These are phyloP conservation scores for Lottia scabra DNA, from an alignment of 2,888 invertebrate genomes.

Conservation along the genomic window DNA sequence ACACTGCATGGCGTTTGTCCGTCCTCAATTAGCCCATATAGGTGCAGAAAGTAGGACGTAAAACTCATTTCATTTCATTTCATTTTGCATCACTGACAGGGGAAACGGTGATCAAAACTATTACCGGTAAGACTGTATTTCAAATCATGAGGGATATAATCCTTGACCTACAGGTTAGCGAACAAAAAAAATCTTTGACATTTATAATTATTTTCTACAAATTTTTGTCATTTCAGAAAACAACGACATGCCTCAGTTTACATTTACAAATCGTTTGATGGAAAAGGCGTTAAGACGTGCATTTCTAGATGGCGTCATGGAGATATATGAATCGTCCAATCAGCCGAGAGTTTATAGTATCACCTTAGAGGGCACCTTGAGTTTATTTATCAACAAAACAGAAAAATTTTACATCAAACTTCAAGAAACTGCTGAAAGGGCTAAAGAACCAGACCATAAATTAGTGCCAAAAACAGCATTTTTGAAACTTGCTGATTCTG, in stretches of 20 bases:
- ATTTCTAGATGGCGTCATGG: constrained; percentile 37
- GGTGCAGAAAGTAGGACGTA: too few species aligned
- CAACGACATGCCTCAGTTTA: constrained; percentile 29
- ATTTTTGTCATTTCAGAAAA: background rate
- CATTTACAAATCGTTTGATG: constrained; percentile 34
- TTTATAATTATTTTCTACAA: too few species aligned
- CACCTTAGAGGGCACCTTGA: constrained; percentile 34
- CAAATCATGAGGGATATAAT: too few species aligned
- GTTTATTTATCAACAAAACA: constrained; percentile 34
- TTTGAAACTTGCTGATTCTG: background rate
- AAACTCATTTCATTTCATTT: too few species aligned
- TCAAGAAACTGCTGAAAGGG: constrained; percentile 37
- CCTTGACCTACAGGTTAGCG: too few species aligned
- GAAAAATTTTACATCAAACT: constrained; percentile 33
- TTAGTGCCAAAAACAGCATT: background rate
- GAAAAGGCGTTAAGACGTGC: constrained; percentile 35
- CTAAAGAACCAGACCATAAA: constrained; percentile 22
- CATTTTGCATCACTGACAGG: too few species aligned
- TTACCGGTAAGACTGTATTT: too few species aligned
- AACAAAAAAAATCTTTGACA: too few species aligned
- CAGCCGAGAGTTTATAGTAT: constrained; percentile 31
- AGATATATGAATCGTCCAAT: constrained; percentile 31
- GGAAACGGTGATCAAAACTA: too few species aligned
- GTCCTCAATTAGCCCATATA: too few species aligned
- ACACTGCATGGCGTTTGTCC: too few species aligned